Evolutionary conservation across 2,797 vertebrate genomes (phyloP).

Genomic region (Cyprinodon diabolis): DNA sequence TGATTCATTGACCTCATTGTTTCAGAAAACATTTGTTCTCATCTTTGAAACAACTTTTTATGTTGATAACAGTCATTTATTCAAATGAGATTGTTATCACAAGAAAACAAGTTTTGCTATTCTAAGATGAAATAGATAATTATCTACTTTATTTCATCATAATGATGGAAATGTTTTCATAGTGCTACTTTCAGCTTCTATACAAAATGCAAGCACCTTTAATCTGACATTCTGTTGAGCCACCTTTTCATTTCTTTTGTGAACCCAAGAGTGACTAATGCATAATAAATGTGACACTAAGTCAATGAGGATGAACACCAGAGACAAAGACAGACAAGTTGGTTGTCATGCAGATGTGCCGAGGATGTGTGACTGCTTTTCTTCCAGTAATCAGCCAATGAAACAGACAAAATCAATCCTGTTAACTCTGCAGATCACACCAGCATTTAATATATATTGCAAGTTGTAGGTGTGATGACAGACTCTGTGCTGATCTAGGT

Average conservation of each 20-base stretch:
- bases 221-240: neutral
- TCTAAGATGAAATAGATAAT: neutral
- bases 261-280: neutral
- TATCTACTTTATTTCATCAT: neutral
- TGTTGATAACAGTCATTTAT: neutral
- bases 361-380: slow-evolving; percentile 54
- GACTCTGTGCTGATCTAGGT: neutral
- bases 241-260: neutral
- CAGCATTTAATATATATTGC: slow-evolving; percentile 7
- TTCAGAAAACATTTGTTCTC: neutral
- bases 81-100: neutral
- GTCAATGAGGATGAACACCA: slow-evolving; percentile 20
- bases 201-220: neutral
- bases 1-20: neutral
- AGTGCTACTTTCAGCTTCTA: neutral
- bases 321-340: slow-evolving; percentile 56
- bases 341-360: slow-evolving; percentile 72
- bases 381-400: slow-evolving; percentile 62
- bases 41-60: neutral
- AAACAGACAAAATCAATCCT: slow-evolving; percentile 56
- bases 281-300: neutral
- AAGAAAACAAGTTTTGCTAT: neutral
- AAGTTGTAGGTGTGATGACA: slow-evolving; percentile 22
- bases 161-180: neutral
- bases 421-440: slow-evolving; percentile 34